These are phyloP conservation scores for Geodia barretti DNA, from an alignment of 37 sponge, comb jelly and placozoan genomes.

Conservation along the genomic window DNA sequence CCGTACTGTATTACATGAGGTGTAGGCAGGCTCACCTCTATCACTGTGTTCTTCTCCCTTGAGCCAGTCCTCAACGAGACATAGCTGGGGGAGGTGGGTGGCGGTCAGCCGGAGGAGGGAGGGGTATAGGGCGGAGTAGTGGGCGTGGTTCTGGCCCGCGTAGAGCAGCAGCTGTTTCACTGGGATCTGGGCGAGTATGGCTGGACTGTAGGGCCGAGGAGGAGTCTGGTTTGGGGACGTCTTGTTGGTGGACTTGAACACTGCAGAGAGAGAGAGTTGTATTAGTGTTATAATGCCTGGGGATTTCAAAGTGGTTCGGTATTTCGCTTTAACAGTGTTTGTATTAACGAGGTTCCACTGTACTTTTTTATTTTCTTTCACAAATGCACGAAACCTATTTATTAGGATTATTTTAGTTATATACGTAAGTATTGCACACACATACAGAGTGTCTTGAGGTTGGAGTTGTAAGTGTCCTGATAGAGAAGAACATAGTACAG, in stretches of 20 bases:
- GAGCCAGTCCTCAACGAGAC: slow-evolving; percentile 57
- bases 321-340: too few relatives aligned
- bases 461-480: slow-evolving; percentile 66
- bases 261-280: not conserved
- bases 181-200: slow-evolving; percentile 53
- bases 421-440: too few relatives aligned
- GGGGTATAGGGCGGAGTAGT: slow-evolving; percentile 69
- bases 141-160: slow-evolving; percentile 28
- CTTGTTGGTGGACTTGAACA: too few relatives aligned
- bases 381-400: too few relatives aligned
- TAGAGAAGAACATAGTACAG: slow-evolving; percentile 77
- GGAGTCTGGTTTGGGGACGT: too few relatives aligned
- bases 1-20: too few relatives aligned
- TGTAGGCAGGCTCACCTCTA: too few relatives aligned
- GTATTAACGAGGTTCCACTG: too few relatives aligned
- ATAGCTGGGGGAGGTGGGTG: slow-evolving; percentile 77
- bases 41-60: slow-evolving; percentile 19
- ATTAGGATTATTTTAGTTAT: too few relatives aligned
- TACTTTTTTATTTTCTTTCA: too few relatives aligned
- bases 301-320: too few relatives aligned
- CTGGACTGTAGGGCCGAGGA: slow-evolving; percentile 63
- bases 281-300: too few relatives aligned
- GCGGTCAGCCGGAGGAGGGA: slow-evolving; percentile 63
- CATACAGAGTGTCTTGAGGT: slow-evolving; percentile 60
- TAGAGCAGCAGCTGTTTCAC: slow-evolving; percentile 60